A percentile compares a stretch with the other conserved stretches of the same genome.
Conservation (phyloP, 2,888 invertebrate species). For the Meiosimyza decipiens region DNA sequence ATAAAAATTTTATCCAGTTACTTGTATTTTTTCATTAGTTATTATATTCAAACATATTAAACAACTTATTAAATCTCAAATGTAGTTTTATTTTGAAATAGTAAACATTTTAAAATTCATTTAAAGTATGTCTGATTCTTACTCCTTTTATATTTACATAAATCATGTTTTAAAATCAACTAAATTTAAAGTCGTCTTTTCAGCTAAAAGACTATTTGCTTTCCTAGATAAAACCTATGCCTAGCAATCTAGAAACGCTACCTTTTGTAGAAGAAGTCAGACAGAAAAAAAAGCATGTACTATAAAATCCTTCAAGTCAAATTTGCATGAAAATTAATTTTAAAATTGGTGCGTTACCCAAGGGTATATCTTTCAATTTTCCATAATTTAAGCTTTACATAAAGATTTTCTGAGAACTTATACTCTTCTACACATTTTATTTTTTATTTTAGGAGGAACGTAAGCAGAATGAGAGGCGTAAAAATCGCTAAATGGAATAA, state of each 20-base stretch:
- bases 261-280: constrained; percentile 25
- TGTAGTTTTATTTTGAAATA: no score
- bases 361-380: constrained; percentile 24
- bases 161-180: constrained; percentile 10
- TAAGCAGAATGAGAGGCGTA: constrained; percentile 55
- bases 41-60: no score
- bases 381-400: background rate
- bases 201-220: constrained; percentile 42
- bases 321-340: constrained; percentile 37
- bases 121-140: constrained; percentile 1
- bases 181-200: constrained; percentile 31
- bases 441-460: constrained; percentile 57
- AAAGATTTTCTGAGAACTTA: background rate
- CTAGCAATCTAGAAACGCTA: constrained; percentile 24
- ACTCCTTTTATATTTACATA: background rate
- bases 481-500: constrained; percentile 47
- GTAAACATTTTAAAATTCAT: constrained; percentile 31
- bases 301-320: constrained; percentile 29
- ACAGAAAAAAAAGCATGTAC: constrained; percentile 19
- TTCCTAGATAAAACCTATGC: constrained; percentile 30
- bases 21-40: no score
- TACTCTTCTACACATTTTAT: background rate
- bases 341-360: constrained; percentile 28
- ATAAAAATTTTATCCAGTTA: no score
- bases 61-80: no score